phyloP scores from a whole-genome alignment of 2,797 vertebrate species.

The Lithobates sylvaticus region DNA sequence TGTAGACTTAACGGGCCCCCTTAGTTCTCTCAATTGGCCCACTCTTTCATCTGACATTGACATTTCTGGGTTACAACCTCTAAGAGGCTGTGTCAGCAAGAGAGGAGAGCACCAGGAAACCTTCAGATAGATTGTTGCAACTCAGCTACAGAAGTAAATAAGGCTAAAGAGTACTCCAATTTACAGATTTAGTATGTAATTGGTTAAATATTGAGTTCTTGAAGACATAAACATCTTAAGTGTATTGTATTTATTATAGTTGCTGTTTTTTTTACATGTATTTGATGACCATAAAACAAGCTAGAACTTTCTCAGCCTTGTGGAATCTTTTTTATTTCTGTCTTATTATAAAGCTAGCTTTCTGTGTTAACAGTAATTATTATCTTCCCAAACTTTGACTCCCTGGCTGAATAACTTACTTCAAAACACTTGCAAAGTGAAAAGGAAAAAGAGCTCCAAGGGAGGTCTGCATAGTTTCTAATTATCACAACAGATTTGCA shows the following conservation, averaged over 20 bases:
- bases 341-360: conserved; percentile 4
- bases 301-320: conserved; percentile 10
- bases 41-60: too few species aligned
- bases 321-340: conserved; percentile 8
- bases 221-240: background rate
- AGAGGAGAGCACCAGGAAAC: too few species aligned
- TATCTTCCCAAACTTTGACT: conserved; percentile 35
- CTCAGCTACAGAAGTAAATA: too few species aligned
- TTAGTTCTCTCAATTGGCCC: too few species aligned
- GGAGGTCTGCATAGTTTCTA: conserved; percentile 46
- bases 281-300: background rate
- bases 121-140: too few species aligned
- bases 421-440: conserved; percentile 28
- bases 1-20: too few species aligned
- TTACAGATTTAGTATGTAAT: background rate
- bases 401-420: conserved; percentile 43
- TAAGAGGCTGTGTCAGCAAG: too few species aligned
- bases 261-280: background rate
- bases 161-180: too few species aligned
- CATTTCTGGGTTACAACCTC: too few species aligned
- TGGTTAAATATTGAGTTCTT: background rate
- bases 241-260: background rate
- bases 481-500: conserved; percentile 60
- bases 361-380: conserved; percentile 50
- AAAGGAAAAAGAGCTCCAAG: conserved; percentile 45